Conservation (phyloP, 2,797 vertebrate genomes). For the Megalops cyprinoides region DNA sequence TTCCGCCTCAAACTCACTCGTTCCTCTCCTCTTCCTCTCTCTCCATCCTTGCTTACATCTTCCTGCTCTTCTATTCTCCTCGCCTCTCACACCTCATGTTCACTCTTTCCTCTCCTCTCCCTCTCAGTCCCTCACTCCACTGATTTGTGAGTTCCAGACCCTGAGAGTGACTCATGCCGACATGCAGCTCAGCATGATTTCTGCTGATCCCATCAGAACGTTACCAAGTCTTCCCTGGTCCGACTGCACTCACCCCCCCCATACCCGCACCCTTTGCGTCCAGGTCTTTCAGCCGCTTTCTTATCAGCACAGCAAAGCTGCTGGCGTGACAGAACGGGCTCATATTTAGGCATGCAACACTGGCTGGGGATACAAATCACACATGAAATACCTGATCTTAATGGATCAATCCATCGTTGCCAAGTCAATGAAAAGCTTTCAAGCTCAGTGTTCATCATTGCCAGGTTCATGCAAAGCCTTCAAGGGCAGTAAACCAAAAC, state of each 20-base stretch:
- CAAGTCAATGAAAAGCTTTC: not conserved
- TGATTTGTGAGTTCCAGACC: not conserved
- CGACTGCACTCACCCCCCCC: not conserved
- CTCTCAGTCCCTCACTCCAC: not conserved
- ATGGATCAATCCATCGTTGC: not conserved
- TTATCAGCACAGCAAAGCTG: not conserved
- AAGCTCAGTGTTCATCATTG: not conserved
- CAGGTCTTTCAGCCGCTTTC: not conserved
- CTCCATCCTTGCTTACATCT: no score
- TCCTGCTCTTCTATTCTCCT: not conserved
- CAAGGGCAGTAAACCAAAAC: not conserved
- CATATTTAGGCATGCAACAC: not conserved
- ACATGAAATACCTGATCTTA: not conserved
- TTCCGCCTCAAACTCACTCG: not conserved
- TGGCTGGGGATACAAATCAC: not conserved
- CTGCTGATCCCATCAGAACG: no score
- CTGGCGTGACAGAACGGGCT: not conserved
- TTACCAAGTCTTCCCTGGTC: not conserved
- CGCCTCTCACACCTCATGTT: not conserved
- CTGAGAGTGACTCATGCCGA: no score
- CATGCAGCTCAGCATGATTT: no score
- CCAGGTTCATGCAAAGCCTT: not conserved
- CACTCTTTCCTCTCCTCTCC: no score
- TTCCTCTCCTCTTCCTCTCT: not conserved
- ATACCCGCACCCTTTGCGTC: not conserved